phyloP scores from a whole-genome alignment of 1,140 invertebrate genomes.

The Leptinotarsa lineolata region DNA sequence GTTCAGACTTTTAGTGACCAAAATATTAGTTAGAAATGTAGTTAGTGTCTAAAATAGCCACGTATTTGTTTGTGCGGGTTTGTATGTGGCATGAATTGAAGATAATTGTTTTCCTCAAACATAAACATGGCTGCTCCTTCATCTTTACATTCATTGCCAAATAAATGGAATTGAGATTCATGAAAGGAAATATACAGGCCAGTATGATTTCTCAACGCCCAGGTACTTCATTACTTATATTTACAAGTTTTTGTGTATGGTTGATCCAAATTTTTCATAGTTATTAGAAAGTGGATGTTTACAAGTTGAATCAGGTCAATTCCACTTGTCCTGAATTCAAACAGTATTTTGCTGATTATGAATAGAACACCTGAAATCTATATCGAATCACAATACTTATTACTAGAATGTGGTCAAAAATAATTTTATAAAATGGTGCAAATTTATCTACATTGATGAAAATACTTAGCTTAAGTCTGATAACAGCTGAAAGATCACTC shows the following conservation, averaged over 20 bases:
- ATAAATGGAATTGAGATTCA: neutral
- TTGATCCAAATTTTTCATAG: neutral
- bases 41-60: neutral
- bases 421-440: no score
- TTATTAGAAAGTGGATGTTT: neutral
- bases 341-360: no score
- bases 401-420: no score
- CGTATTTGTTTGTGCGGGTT: neutral
- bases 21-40: neutral
- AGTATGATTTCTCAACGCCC: constrained; percentile 2
- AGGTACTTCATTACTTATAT: neutral
- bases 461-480: no score
- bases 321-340: neutral
- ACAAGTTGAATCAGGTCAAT: neutral
- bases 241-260: neutral
- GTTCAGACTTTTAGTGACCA: neutral
- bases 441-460: no score
- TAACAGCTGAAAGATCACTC: no score
- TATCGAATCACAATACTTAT: no score
- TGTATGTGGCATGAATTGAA: neutral
- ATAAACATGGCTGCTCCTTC: constrained; percentile 5
- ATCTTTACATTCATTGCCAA: neutral
- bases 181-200: neutral
- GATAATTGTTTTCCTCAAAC: constrained; percentile 6
- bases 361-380: no score